Evolutionary conservation across 2,888 invertebrate species (phyloP), one percentile per base, ranked within the genome.

Genomic region (Furcula furcula): DNA sequence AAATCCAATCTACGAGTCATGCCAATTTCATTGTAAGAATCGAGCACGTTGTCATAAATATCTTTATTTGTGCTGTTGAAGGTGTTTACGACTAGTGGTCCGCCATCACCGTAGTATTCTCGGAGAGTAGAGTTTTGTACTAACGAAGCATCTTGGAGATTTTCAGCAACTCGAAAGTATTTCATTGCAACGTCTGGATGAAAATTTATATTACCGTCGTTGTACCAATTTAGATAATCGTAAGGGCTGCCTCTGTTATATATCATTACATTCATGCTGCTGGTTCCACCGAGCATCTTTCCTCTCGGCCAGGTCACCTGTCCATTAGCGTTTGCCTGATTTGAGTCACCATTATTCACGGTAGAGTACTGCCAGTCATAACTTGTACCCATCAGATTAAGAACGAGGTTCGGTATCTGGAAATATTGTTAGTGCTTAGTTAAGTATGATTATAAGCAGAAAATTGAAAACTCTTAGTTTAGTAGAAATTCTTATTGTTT

Each of bases 321-420:
- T 28, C 62, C 49, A 31, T 62, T 43, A 34, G 51, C 48, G 19
- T 73, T 78, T 91, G 93, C 94, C 54, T 94, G 78, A 66, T 93
- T 94, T 0, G 92, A 89, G 16, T 87, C 91, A 11, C 92, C 92
- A 61, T 93, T 92, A 0, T 95, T 94, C 58, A 94, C 94, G 0
- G 94, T 94, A 70, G 94, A 94, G 72, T 95, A 96, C 65, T 94
- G 92, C 96, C 95, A 96, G 68, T 96, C 95, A 32, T 95, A 69
- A 57, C 47, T 31, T 7, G 54, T 83, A 59, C 92, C 21, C 14
- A 29, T 45, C 4, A 32, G n/a, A 11, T 13, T 18, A 1, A 7
- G 3, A 13, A 2, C 1, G 5, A 7, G 13, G 11, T 9, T 1
- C n/a, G 31, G 31, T n/a, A 32, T 19, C 31, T 32, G 13, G 9